Base-by-base conservation (phyloP, 1,140 invertebrate genomes). In the Drosophila littoralis region DNA sequence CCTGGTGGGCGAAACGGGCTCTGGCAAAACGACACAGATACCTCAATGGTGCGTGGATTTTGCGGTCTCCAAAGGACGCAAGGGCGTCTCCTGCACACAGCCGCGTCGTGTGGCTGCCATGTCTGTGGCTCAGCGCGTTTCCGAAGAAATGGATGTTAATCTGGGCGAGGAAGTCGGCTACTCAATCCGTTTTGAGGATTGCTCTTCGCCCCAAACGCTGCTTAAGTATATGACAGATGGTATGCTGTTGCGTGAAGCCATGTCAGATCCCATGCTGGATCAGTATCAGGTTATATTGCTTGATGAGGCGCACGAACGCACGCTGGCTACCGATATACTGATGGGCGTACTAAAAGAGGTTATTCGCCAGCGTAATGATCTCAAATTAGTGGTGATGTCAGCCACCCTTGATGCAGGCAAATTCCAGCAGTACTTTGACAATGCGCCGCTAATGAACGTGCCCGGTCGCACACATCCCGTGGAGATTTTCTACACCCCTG, bases 371-470 rank as follows among this genome's bases (percentile, higher is more conserved):
- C 93, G 99, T 52, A 92, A 94, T 7, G 99, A 99, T 93, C 94
- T 99, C 10, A 99, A 99, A 93, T 94, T 99, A 52, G 97, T 99
- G 77, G 97, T 99, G 89, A 99, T 99, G 99, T 99, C 98, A 88
- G 99, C 99, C 12, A 99, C 99, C 0, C 93, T 99, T n/a, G 99
- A 99, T 93, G 98, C 99, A 54, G 99, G 98, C 6, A 99, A 99
- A 93, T 99, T 99, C 93, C 98, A 99, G 93, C 96, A 97, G 91
- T 99, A 99, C 92, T 99, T 99, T 93, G 98, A 99, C 86, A 97
- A 98, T 93, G 98, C 98, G 12, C 99, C 99, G 0, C 93, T 99
- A 13, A 98, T 99, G 97, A 99, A 98, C 91, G 98, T 99, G 32
- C 99, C 99, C 8, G 98, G 98, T 45, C 93, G 98, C 91, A 99